phyloP scores from a whole-genome alignment of 2,797 vertebrate species.

The Psittacula derbiana region DNA sequence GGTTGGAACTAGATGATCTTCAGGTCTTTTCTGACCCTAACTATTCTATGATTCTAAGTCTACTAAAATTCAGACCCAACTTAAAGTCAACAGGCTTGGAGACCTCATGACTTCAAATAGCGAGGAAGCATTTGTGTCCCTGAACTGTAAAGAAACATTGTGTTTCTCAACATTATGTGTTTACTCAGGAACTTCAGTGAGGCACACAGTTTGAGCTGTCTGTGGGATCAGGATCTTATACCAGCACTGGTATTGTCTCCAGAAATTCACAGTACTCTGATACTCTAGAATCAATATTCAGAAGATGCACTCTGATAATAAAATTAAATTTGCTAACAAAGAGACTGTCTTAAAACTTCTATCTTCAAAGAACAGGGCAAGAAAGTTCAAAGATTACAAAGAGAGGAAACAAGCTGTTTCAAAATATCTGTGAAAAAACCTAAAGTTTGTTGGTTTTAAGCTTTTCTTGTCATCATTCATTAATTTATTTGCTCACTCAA shows the following conservation, averaged over 20 bases:
- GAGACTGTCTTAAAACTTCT: not conserved
- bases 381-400: not conserved
- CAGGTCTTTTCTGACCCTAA: not conserved
- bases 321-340: not conserved
- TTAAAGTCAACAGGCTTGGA: not conserved
- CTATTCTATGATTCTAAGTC: not conserved
- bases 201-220: not conserved
- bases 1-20: not conserved
- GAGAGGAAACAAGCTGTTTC: constrained; percentile 2
- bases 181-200: not conserved
- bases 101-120: not conserved
- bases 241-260: not conserved
- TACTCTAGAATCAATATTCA: not conserved
- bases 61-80: not conserved
- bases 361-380: not conserved
- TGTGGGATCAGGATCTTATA: not conserved
- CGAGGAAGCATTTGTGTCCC: rapidly evolving
- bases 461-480: constrained; percentile 46
- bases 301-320: not conserved
- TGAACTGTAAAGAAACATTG: not conserved
- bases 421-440: not conserved
- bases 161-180: not conserved
- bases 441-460: constrained; percentile 9
- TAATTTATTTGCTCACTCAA: constrained; percentile 40
- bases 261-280: not conserved